Percentiles rank a stretch among this genome's conserved stretches.
Evolutionary conservation across 2,888 invertebrate genomes (phyloP).

Genomic region (Chironomus riparius): DNA sequence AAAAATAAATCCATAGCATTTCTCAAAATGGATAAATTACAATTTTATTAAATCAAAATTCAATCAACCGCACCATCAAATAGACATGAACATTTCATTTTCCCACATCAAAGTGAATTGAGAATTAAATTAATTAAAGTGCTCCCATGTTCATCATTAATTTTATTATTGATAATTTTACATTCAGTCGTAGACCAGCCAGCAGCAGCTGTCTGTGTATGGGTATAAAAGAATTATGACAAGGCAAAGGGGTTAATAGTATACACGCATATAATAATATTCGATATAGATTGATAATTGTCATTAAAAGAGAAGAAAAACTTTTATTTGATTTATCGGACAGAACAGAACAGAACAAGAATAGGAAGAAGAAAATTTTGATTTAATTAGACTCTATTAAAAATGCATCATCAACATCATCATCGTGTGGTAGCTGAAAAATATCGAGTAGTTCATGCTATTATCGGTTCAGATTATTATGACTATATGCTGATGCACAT

Average conservation of each 20-base stretch:
- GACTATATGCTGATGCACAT: too few species aligned
- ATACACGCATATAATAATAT: too few species aligned
- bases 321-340: not conserved
- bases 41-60: constrained; percentile 2
- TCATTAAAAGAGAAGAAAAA: not conserved
- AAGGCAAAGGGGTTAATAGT: not conserved
- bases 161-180: constrained; percentile 5
- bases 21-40: constrained; percentile 3
- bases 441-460: not conserved
- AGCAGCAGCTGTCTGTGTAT: not conserved
- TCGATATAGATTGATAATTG: constrained; percentile 11
- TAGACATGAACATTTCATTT: not conserved
- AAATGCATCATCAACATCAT: constrained; percentile 19
- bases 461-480: too few species aligned
- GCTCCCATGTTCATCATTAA: not conserved
- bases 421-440: not conserved
- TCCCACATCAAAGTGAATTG: constrained; percentile 18
- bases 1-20: not conserved
- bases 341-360: too few species aligned
- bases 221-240: not conserved
- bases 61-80: not conserved
- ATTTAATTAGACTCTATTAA: constrained; percentile 23
- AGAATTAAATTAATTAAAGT: constrained; percentile 23
- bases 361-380: not conserved
- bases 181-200: not conserved